Percentiles rank a stretch among this genome's conserved stretches.
These are phyloP conservation scores for Sceloporus tristichus DNA, from an alignment of 2,113 vertebrate genomes.

Conservation along the genomic window DNA sequence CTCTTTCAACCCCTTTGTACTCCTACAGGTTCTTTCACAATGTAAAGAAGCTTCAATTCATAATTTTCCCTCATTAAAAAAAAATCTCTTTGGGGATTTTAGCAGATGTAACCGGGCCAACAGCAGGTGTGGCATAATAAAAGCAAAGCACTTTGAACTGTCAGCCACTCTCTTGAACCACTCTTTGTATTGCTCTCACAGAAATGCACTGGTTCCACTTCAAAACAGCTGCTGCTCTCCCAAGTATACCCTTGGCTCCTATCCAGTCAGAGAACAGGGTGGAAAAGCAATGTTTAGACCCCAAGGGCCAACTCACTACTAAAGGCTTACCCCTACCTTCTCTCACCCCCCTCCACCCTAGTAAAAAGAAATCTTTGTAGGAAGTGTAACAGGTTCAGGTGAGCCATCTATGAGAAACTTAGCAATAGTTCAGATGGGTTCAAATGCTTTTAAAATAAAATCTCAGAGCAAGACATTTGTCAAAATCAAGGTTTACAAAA, in stretches of 20 bases:
- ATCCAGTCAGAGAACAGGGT: slow-evolving; percentile 52
- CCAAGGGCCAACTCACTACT: slow-evolving; percentile 26
- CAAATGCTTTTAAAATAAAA: not conserved
- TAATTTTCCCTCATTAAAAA: slow-evolving; percentile 71
- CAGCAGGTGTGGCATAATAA: slow-evolving; percentile 76
- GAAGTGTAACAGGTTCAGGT: slow-evolving; percentile 50
- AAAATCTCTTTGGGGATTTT: slow-evolving; percentile 73
- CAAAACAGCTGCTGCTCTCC: slow-evolving; percentile 74
- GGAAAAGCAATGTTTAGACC: slow-evolving; percentile 54
- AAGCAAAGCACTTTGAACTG: slow-evolving; percentile 77
- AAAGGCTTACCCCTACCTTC: not conserved
- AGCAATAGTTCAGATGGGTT: slow-evolving; percentile 47
- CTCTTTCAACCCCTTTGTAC: slow-evolving; percentile 64
- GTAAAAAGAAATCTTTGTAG: not conserved
- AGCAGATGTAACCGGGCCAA: slow-evolving; percentile 71
- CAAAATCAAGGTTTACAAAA: slow-evolving; percentile 63
- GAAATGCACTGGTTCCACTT: slow-evolving; percentile 70
- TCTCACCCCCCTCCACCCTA: not conserved
- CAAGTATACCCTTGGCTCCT: slow-evolving; percentile 71
- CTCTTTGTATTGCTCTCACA: slow-evolving; percentile 70
- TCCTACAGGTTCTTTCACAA: slow-evolving; percentile 61
- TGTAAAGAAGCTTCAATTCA: slow-evolving; percentile 64
- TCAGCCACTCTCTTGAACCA: slow-evolving; percentile 71
- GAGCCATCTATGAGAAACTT: slow-evolving; percentile 61
- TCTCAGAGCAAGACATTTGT: slow-evolving; percentile 49